Conservation (phyloP, 2,888 invertebrate species). For the Girardia tigrina region DNA sequence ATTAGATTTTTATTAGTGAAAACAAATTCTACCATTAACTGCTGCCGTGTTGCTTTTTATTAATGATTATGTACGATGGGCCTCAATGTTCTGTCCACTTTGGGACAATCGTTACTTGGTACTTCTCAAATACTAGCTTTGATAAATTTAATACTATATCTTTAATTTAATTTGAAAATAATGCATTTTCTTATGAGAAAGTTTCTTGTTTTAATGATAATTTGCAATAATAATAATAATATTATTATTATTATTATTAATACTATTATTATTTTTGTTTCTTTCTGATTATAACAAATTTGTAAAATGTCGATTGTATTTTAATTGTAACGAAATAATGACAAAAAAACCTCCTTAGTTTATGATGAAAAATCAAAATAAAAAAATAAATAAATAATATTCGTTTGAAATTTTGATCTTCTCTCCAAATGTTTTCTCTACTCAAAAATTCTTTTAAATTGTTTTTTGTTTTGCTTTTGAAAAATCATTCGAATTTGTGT, state of each 20-base stretch:
- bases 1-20: conserved; percentile 7
- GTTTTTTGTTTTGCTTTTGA: background rate
- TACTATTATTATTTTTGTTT: background rate
- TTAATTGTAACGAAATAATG: too few species aligned
- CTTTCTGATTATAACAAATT: too few species aligned
- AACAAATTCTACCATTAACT: conserved; percentile 14
- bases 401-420: too few species aligned
- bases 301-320: too few species aligned
- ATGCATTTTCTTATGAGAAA: conserved; percentile 6
- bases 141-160: background rate
- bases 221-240: background rate
- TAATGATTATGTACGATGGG: background rate
- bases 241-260: background rate
- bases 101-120: background rate
- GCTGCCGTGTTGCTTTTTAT: conserved; percentile 11
- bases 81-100: background rate
- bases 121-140: conserved; percentile 14
- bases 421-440: too few species aligned
- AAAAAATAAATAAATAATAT: too few species aligned
- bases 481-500: background rate
- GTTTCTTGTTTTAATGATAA: background rate
- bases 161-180: background rate
- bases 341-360: too few species aligned
- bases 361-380: too few species aligned
- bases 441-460: background rate